Evolutionary conservation across 2,113 vertebrate species (phyloP), one percentile per base, ranked within the genome.

Genomic region (Eurypyga helias): DNA sequence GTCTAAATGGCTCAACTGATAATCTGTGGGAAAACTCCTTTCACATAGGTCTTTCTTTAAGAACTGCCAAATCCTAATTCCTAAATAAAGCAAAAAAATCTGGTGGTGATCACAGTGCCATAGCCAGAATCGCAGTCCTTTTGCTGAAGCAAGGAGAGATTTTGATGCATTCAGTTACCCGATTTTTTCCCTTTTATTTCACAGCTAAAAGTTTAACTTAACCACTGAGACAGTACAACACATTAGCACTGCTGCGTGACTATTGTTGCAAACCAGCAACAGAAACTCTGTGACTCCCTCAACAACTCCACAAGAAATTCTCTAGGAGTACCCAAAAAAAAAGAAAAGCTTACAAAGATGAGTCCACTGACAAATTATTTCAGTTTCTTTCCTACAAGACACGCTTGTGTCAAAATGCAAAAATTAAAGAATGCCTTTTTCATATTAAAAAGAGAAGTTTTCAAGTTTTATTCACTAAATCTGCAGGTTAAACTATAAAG

Each of bases 41-140:
- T 87, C 93, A 80, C 54, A 89, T 96, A 93, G 96, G 93, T 62
- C 52, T 97, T 75, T 93, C 92, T 84, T 79, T 93, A 92, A 94
- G 84, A 91, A 87, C 94, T 79, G 92, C 81, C 86, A 93, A 95
- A 95, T 95, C 87, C 45, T 93, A 84, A 93, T 76, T 84, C 65
- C 69, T 57, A 95, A 90, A 45, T 46, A 89, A 86, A 93, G 48
- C 67, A 86, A 87, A 95, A 41, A 41, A 41, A 93, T 20, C n/a
- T 82, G 61, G 24, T 75, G 67, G 55, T 75, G 83, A 89, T 52
- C 76, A 87, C 70, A 67, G 46, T 58, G 48, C 54, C 41, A 66
- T 6, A 93, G 43, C 36, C 86, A 92, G 69, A 84, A 71, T 45
- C 10, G 1, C 3, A 1, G 65, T 51, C n/a, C 15, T 87, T 90